Evolutionary conservation across 2,888 invertebrate genomes (phyloP).

Genomic region (Meteorus cinctellus): DNA sequence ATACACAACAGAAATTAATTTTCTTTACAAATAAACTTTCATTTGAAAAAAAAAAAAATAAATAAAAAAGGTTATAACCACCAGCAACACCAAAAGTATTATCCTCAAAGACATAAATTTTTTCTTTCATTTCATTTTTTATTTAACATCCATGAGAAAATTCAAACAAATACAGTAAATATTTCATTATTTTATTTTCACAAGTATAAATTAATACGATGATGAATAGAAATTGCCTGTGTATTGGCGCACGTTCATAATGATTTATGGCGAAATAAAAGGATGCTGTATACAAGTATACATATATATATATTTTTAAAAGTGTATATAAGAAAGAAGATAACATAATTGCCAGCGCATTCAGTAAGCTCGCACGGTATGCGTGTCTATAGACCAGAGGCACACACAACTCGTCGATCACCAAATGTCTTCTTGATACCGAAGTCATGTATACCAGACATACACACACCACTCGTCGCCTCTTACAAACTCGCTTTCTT

Average conservation of each 20-base stretch:
- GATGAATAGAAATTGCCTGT: conserved; percentile 35
- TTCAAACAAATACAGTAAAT: conserved; percentile 5
- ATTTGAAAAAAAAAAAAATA: no score
- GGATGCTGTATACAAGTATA: conserved; percentile 23
- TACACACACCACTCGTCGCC: conserved; percentile 27
- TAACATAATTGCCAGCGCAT: conserved; percentile 63
- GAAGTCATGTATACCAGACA: conserved; percentile 30
- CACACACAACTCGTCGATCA: conserved; percentile 39
- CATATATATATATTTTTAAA: conserved; percentile 20
- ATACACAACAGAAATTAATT: no score
- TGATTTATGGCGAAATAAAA: conserved; percentile 40
- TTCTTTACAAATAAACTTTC: no score
- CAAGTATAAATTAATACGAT: conserved; percentile 11
- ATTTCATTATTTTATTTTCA: not conserved
- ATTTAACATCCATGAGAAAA: not conserved
- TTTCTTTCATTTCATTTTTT: no score
- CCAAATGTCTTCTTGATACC: conserved; percentile 38
- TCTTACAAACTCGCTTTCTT: conserved; percentile 23
- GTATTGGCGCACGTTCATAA: conserved; percentile 22
- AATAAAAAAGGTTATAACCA: no score
- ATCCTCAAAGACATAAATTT: no score
- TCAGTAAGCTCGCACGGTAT: conserved; percentile 62
- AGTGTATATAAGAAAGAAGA: conserved; percentile 48
- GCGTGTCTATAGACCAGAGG: conserved; percentile 44
- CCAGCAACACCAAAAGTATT: no score